Conservation (phyloP, 2,888 invertebrate species). For the Drosophila eohydei region DNA sequence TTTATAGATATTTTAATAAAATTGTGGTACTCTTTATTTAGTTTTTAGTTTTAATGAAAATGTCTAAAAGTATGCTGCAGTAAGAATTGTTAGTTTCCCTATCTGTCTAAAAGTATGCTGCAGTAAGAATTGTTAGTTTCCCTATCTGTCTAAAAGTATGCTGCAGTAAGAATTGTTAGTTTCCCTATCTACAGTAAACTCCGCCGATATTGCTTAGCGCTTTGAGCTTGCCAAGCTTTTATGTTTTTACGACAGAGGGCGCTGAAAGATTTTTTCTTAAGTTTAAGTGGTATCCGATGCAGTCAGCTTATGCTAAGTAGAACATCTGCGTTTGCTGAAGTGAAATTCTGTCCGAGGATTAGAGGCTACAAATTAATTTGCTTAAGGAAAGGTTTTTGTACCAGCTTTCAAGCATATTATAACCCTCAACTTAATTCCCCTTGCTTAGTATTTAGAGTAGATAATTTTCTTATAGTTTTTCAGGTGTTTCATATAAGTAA, state of each 20-base stretch:
- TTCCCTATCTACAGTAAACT: neutral
- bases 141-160: conserved; percentile 2
- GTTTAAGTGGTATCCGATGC: too few species aligned
- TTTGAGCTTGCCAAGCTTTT: neutral
- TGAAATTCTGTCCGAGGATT: too few species aligned
- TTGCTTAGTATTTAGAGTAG: too few species aligned
- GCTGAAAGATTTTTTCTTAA: neutral
- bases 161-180: neutral
- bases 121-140: too few species aligned
- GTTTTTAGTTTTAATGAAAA: neutral
- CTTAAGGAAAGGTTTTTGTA: too few species aligned
- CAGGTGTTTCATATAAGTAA: too few species aligned
- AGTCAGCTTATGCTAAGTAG: neutral
- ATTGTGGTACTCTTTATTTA: neutral
- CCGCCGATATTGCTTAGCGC: neutral
- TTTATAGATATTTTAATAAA: neutral
- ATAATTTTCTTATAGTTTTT: too few species aligned
- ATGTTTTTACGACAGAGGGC: neutral
- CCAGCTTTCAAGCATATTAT: too few species aligned
- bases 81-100: too few species aligned
- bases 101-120: conserved; percentile 3
- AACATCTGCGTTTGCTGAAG: neutral
- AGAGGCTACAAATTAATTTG: too few species aligned
- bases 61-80: conserved; percentile 1
- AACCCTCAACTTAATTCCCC: too few species aligned